A percentile compares a stretch with the other conserved stretches of the same genome.
Evolutionary conservation across 2,113 vertebrate species (phyloP).

Genomic region (Phainopepla nitens): DNA sequence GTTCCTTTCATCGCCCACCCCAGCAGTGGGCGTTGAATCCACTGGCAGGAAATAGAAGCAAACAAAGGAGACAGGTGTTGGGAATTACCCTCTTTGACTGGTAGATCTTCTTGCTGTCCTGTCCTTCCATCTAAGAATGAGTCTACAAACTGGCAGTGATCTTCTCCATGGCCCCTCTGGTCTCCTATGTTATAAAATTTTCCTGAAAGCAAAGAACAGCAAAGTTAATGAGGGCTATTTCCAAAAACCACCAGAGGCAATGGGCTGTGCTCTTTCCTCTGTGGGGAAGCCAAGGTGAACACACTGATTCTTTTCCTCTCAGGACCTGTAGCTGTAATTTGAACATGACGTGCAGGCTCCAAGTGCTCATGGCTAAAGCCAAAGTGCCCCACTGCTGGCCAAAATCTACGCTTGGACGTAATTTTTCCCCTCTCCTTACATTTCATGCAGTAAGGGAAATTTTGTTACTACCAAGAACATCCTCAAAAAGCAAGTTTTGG

Average conservation of each 20-base stretch:
- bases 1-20: neutral
- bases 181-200: conserved; percentile 97
- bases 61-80: neutral
- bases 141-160: conserved; percentile 98
- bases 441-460: neutral
- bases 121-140: conserved; percentile 94
- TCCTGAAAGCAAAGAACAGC: conserved; percentile 71
- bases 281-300: neutral
- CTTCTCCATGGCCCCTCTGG: conserved; percentile 91
- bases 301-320: neutral
- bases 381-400: neutral
- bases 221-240: neutral
- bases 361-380: neutral
- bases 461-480: neutral
- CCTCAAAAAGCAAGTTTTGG: neutral
- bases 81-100: conserved; percentile 79
- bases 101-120: conserved; percentile 85
- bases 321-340: neutral
- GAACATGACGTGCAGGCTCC: neutral
- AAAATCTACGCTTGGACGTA: neutral
- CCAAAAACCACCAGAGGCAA: neutral
- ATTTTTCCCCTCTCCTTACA: neutral
- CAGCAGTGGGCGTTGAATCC: neutral
- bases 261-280: neutral
- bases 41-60: neutral